Evolutionary conservation across 2,797 vertebrate species (phyloP), one percentile per base, ranked within the genome.

Genomic region (Sebastes goodei): DNA sequence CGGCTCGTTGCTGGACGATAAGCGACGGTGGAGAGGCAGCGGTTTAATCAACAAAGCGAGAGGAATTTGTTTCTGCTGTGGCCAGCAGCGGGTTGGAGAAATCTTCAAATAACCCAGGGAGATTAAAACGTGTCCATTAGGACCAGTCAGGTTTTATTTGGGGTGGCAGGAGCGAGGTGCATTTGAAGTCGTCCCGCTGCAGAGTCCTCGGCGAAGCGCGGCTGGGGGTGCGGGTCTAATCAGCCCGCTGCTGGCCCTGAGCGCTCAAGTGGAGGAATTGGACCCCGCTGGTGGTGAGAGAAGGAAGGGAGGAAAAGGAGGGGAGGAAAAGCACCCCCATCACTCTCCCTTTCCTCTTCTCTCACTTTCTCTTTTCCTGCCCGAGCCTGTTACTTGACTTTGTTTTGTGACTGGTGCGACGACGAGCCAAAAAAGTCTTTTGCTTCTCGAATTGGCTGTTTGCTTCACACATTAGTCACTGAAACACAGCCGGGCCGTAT

Each of bases 61-160:
- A 97, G 97, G 97, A 97, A 97, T 97, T 96, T 96, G 97, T 97
- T 98, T 98, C 96, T 97, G 97, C 95, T 0, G 74, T 91, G 94
- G 97, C 98, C 97, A 99, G 93, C 93, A 88, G 96, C 92, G 89
- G 96, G 96, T 96, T 96, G 97, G 95, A 97, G 96, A 98, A 99
- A 98, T 98, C 98, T 98, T 99, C 98, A 98, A 98, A 99, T 97
- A 97, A 98, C 97, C 96, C 87, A 96, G 96, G 96, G 97, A 99
- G 98, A 99, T 99, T 99, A 99, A 97, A 97, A 97, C 96, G 94
- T 98, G 98, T 99, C 97, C 96, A 97, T 98, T 98, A 98, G 97
- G 97, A 96, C 94, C 96, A 97, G 97, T 97, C 97, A 97, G 96
- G 97, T 98, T 98, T 97, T 98, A 97, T 98, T 98, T 97, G 96